Base-by-base conservation (phyloP, 2,888 invertebrate genomes). In the Apamea crenata region DNA sequence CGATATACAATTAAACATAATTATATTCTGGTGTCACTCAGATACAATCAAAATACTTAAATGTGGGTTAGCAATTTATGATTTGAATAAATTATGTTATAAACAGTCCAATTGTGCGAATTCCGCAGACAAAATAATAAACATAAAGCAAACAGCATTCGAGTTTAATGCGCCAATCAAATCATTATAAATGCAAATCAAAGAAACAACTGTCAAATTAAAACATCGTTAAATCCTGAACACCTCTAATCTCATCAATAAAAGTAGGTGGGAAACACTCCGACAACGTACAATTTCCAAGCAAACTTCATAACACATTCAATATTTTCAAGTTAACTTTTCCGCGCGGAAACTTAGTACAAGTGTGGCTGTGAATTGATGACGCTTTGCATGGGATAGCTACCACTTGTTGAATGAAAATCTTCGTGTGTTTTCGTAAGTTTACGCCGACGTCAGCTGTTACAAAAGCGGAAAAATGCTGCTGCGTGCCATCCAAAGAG, bases 331-430 rank as follows among this genome's bases (percentile, higher is more conserved):
- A 83, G 83, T 81, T 67, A 77, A 81, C 81, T 87, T 88, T 88
- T 80, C 65, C 79, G 73, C 40, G 32, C 53, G 71, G 78, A 88
- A 87, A 90, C 88, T 90, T 89, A 83, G 87, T 77, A 81, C 87
- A 87, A 83, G 82, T 87, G 87, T 85, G 88, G 83, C 83, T 83
- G 77, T 82, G 88, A 89, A 91, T 92, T 90, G 92, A 92, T 93
- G 91, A 91, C 90, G 91, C 90, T 91, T 91, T 90, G 90, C 91
- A 91, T 91, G 89, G 88, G 82, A 89, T 89, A 93, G 89, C 91
- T 90, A 88, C 94, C 96, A 96, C 96, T 95, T 96, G 96, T 96
- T 96, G 96, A 95, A 94, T 94, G 92, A 91, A 94, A 94, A 95
- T 95, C 95, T 96, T 95, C 93, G 94, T 94, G 91, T 93, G 94